Evolutionary conservation across 2,113 vertebrate genomes (phyloP).

Genomic region (Pelmatolapia mariae): DNA sequence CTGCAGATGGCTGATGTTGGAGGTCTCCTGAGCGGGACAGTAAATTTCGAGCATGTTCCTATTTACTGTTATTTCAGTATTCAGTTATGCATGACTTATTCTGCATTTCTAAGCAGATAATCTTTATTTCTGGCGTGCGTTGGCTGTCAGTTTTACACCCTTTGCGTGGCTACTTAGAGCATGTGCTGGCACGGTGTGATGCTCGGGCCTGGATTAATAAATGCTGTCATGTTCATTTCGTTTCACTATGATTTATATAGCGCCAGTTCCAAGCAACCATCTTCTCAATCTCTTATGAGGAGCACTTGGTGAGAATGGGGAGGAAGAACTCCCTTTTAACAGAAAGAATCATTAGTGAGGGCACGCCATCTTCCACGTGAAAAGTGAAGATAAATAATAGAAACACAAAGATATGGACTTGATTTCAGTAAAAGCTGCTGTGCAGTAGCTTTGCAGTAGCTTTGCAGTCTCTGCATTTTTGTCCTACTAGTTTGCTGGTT

Average conservation of each 20-base stretch:
- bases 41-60: background rate
- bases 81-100: background rate
- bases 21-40: background rate
- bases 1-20: background rate
- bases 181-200: background rate
- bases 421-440: background rate
- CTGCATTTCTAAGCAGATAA: background rate
- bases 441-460: background rate
- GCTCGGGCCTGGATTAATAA: background rate
- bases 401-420: background rate
- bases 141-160: background rate
- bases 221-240: background rate
- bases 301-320: background rate
- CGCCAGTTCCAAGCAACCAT: rapidly evolving
- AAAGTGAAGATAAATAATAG: background rate
- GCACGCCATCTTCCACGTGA: rapidly evolving
- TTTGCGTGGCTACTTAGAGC: background rate
- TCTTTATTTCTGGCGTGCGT: background rate
- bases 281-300: background rate
- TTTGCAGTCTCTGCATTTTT: background rate
- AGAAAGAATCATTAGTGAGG: background rate
- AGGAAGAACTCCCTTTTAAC: background rate
- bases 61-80: background rate
- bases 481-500: background rate
- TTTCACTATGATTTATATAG: background rate